Conservation (phyloP, 2,888 invertebrate species). For the Rutpela maculata region DNA sequence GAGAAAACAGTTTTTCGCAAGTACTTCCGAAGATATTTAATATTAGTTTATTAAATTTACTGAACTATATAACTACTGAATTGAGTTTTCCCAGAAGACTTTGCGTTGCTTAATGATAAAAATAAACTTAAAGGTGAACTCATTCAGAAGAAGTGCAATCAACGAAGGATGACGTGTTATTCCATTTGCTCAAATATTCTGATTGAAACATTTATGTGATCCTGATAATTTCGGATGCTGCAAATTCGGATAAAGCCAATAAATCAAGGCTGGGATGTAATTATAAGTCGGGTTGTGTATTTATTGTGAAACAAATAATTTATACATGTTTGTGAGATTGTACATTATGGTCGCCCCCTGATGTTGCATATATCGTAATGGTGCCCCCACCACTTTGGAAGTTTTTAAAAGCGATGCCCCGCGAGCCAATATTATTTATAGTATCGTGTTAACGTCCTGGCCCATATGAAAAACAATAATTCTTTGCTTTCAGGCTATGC, state of each 20-base stretch:
- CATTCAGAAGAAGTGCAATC: not conserved
- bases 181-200: conserved; percentile 27
- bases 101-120: not conserved
- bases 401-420: conserved; percentile 59
- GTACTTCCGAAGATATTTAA: too few relatives aligned
- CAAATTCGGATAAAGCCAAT: conserved; percentile 62
- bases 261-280: conserved; percentile 63
- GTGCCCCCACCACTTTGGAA: conserved; percentile 52
- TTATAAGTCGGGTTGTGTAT: conserved; percentile 62
- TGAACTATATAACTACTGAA: too few relatives aligned
- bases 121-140: not conserved
- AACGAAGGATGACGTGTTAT: not conserved
- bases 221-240: conserved; percentile 54
- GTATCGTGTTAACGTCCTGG: conserved; percentile 66
- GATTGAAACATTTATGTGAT: conserved; percentile 59
- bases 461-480: conserved; percentile 67
- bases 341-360: conserved; percentile 53
- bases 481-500: conserved; percentile 61
- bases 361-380: conserved; percentile 58
- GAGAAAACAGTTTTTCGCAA: too few relatives aligned
- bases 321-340: conserved; percentile 62
- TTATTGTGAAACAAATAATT: conserved; percentile 66
- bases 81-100: too few relatives aligned
- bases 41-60: too few relatives aligned
- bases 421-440: conserved; percentile 65